phyloP scores from a whole-genome alignment of 1,140 invertebrate species.

The Phenacoccus solenopsis region DNA sequence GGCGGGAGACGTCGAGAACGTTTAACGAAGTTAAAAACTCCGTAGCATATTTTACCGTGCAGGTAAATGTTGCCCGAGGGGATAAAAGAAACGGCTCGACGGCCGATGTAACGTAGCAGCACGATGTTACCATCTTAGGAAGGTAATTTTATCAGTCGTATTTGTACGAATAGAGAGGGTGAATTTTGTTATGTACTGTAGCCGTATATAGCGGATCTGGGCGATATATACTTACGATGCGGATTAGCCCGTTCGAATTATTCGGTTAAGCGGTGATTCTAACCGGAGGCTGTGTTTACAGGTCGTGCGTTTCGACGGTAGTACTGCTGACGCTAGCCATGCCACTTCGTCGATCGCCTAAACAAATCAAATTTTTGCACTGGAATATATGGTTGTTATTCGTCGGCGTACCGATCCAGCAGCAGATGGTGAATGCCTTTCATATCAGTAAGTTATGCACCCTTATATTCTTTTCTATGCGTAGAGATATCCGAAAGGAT shows the following conservation, averaged over 20 bases:
- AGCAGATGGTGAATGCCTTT: not conserved
- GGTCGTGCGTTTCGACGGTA: not conserved
- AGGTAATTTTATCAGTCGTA: not conserved
- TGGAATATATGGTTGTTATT: not conserved
- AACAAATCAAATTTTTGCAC: not conserved
- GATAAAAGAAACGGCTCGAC: not conserved
- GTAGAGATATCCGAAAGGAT: too few relatives aligned
- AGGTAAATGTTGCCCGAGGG: not conserved
- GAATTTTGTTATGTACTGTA: not conserved
- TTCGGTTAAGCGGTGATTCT: not conserved
- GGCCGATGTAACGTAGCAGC: too few relatives aligned
- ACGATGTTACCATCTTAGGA: not conserved
- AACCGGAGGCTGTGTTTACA: not conserved
- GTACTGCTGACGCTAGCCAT: not conserved
- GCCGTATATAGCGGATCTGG: not conserved
- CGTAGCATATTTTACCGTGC: not conserved
- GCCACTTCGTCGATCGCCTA: not conserved
- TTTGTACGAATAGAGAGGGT: not conserved
- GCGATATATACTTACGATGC: not conserved
- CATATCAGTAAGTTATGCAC: slow-evolving; percentile 13
- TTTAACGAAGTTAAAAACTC: not conserved
- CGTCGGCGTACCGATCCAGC: not conserved
- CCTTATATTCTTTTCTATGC: too few relatives aligned
- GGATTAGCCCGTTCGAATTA: not conserved
- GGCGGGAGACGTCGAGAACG: not conserved